These are phyloP conservation scores for Styela clava DNA, from an alignment of 23 tunicate species.

Conservation along the genomic window DNA sequence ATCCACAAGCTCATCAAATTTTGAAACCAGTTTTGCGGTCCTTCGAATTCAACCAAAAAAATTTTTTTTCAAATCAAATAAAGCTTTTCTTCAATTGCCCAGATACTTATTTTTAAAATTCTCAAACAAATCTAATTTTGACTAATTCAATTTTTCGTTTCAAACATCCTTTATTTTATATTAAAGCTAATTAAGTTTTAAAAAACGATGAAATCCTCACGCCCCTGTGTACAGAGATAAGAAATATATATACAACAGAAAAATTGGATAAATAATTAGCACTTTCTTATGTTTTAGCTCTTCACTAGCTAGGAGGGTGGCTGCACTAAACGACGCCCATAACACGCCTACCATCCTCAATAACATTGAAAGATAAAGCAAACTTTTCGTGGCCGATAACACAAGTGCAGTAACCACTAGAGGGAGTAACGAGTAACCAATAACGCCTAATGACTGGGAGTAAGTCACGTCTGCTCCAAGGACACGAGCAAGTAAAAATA, in stretches of 20 bases:
- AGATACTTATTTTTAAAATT: too few relatives aligned
- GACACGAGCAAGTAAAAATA: slow-evolving; percentile 89
- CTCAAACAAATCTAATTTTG: too few relatives aligned
- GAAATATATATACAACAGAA: slow-evolving; percentile 90
- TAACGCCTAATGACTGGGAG: slow-evolving; percentile 90
- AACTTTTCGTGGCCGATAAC: slow-evolving; percentile 33
- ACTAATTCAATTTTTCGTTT: too few relatives aligned
- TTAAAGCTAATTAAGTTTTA: too few relatives aligned
- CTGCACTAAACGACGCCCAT: slow-evolving; percentile 99
- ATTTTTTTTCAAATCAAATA: too few relatives aligned
- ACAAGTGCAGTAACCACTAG: slow-evolving; percentile 79
- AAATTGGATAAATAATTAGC: slow-evolving; percentile 89
- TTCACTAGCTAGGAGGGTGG: slow-evolving; percentile 81
- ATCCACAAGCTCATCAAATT: too few relatives aligned
- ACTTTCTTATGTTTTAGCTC: slow-evolving; percentile 90
- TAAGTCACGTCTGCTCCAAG: slow-evolving; percentile 97
- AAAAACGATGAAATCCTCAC: slow-evolving; percentile 22
- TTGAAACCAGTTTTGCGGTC: too few relatives aligned
- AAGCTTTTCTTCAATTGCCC: too few relatives aligned
- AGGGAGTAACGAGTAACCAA: slow-evolving; percentile 95
- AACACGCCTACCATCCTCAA: slow-evolving; percentile 77
- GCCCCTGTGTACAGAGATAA: slow-evolving; percentile 91
- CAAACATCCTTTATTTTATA: too few relatives aligned
- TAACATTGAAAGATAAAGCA: slow-evolving; percentile 34
- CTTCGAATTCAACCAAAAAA: too few relatives aligned